Evolutionary conservation across 2,797 vertebrate species (phyloP).

Genomic region (Pipistrellus nathusii): DNA sequence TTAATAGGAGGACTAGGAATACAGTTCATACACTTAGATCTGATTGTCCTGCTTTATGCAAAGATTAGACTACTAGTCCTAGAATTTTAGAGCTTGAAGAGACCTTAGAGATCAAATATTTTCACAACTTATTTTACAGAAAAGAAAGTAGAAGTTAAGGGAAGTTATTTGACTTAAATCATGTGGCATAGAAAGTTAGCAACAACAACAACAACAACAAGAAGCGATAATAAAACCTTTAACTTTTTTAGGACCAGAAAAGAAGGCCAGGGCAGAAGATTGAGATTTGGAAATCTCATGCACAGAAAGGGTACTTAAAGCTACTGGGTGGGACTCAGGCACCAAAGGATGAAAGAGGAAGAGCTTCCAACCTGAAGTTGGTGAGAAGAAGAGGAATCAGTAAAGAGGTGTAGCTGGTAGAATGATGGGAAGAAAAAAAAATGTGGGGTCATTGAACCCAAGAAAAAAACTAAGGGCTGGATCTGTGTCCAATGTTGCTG

Average conservation of each 20-base stretch:
- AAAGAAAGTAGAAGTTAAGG: conserved; percentile 62
- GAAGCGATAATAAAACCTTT: background rate
- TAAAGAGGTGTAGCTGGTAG: background rate
- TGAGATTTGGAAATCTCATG: background rate
- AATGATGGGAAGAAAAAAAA: background rate
- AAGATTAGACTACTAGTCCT: conserved; percentile 61
- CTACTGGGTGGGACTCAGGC: background rate
- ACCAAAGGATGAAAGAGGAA: background rate
- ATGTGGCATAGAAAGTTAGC: background rate
- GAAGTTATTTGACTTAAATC: conserved; percentile 42
- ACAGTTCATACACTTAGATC: conserved; percentile 72
- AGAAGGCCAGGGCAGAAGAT: background rate
- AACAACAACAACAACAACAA: no score
- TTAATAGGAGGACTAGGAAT: conserved; percentile 79
- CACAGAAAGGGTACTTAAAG: background rate
- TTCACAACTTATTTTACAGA: conserved; percentile 66
- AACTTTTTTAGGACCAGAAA: background rate
- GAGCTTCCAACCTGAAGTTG: background rate
- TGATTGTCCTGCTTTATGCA: conserved; percentile 73
- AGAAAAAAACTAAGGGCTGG: background rate
- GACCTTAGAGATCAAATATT: conserved; percentile 64
- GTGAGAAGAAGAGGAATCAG: background rate
- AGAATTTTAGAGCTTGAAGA: conserved; percentile 68
- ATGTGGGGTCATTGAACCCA: background rate
- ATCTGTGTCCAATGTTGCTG: background rate